phyloP scores from a whole-genome alignment of 2,797 vertebrate genomes.

The Arctocebus calabarensis region DNA sequence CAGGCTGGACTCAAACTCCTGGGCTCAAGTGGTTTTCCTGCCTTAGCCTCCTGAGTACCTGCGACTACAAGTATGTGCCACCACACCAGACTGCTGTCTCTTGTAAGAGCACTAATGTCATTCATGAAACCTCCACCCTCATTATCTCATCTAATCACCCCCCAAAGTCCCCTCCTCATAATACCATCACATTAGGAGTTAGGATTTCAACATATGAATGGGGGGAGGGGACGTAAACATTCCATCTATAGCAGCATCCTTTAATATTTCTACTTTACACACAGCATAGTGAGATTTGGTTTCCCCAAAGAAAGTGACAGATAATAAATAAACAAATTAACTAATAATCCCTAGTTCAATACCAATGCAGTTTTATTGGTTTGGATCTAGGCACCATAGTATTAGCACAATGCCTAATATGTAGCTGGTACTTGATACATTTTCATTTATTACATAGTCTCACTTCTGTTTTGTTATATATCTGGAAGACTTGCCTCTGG shows the following conservation, averaged over 20 bases:
- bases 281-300: neutral
- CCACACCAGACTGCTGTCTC: neutral
- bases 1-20: neutral
- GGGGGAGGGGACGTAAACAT: too few relatives aligned
- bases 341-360: neutral
- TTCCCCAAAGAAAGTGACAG: constrained; percentile 1
- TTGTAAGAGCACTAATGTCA: neutral
- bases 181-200: neutral
- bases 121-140: neutral
- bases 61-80: neutral
- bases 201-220: neutral
- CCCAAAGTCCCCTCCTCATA: neutral
- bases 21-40: neutral
- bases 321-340: neutral
- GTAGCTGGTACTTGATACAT: neutral
- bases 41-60: neutral
- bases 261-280: neutral
- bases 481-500: neutral
- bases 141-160: neutral
- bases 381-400: neutral
- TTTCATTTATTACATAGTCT: neutral
- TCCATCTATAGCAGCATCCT: neutral
- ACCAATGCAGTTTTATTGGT: neutral
- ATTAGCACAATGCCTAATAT: neutral
- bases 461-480: neutral